phyloP scores from a whole-genome alignment of 2,797 vertebrate species.

The Dermochelys coriacea region DNA sequence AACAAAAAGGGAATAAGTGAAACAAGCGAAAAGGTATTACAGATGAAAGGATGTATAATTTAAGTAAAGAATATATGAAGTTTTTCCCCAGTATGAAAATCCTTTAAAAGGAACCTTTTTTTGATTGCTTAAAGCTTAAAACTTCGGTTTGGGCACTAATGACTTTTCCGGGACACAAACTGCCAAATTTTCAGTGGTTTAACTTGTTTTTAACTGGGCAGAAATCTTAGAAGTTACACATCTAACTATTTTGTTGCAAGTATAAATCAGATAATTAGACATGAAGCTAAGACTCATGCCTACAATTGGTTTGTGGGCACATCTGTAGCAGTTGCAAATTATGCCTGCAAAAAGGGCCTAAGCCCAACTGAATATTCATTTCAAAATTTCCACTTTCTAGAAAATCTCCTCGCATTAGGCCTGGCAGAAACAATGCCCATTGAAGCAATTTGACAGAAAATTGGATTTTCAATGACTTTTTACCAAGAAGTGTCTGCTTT shows the following conservation, averaged over 20 bases:
- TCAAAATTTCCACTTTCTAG: neutral
- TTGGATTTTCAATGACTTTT: neutral
- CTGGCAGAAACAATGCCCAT: neutral
- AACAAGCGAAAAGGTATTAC: neutral
- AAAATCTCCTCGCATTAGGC: neutral
- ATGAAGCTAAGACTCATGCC: neutral
- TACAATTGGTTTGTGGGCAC: neutral
- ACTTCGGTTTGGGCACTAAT: neutral
- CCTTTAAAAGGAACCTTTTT: neutral
- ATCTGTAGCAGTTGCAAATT: neutral
- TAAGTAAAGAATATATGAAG: rapidly evolving
- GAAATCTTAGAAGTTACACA: neutral
- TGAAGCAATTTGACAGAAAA: neutral
- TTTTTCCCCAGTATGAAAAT: neutral
- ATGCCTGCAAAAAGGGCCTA: neutral
- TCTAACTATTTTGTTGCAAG: neutral
- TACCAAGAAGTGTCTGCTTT: neutral
- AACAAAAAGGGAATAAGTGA: neutral
- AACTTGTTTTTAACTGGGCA: neutral
- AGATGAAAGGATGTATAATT: neutral
- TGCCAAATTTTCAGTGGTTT: neutral
- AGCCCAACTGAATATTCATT: neutral
- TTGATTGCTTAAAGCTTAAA: neutral
- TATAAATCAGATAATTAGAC: neutral
- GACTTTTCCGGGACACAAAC: neutral